Percentiles rank a stretch among this genome's conserved stretches.
phyloP scores from a whole-genome alignment of 2,888 invertebrate genomes.

The Phengaris alcon region DNA sequence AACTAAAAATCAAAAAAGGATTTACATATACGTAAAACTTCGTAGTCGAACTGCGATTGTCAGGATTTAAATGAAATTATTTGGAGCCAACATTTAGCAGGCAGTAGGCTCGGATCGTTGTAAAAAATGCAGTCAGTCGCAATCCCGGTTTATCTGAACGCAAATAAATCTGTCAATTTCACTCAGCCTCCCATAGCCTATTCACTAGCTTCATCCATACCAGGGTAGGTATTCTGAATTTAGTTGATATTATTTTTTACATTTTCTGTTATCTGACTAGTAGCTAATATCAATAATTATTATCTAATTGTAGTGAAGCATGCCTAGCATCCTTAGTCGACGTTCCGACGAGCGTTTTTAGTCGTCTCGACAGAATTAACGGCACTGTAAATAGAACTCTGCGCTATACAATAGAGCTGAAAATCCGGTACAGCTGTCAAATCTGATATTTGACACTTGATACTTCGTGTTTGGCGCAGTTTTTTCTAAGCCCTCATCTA shows the following conservation, averaged over 20 bases:
- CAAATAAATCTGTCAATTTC: constrained; percentile 79
- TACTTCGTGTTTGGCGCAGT: no score
- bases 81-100: constrained; percentile 39
- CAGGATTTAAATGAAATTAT: constrained; percentile 46
- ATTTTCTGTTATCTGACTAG: no score
- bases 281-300: no score
- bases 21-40: constrained; percentile 16
- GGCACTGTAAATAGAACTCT: no score
- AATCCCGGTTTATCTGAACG: constrained; percentile 66
- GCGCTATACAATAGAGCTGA: no score
- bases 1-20: constrained; percentile 1
- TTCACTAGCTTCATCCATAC: constrained; percentile 44
- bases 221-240: constrained; percentile 38
- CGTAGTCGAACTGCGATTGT: constrained; percentile 37
- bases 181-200: constrained; percentile 64
- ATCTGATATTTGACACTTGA: no score
- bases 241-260: constrained; percentile 34
- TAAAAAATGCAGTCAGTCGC: constrained; percentile 70
- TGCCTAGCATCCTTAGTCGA: no score
- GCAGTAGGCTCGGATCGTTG: constrained; percentile 42
- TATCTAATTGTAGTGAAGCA: no score
- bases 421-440: no score
- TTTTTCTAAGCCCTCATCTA: no score
- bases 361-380: no score
- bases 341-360: no score